These are phyloP conservation scores for Phallusia fumigata DNA, from an alignment of 23 tunicate species.

Conservation along the genomic window DNA sequence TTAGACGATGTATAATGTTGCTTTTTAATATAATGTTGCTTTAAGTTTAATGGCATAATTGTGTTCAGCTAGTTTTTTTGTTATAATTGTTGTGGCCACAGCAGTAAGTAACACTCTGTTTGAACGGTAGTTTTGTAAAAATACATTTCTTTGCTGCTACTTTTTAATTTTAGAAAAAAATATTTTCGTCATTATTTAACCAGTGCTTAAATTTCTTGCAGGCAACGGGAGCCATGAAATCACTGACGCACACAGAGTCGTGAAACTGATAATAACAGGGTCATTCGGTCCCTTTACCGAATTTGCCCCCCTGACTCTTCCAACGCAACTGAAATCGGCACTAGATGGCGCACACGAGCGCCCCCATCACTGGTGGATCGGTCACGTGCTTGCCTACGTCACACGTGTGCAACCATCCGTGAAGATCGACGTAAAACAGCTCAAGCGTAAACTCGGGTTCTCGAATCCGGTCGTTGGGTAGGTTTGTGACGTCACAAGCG, in stretches of 20 bases:
- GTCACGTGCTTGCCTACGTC: slow-evolving; percentile 17
- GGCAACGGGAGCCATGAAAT: background rate
- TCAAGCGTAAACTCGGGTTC: slow-evolving; percentile 4
- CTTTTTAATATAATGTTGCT: no score
- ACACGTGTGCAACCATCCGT: slow-evolving; percentile 1
- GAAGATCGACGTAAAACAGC: background rate
- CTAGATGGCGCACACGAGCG: background rate
- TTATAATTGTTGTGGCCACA: no score
- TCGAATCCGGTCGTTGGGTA: background rate
- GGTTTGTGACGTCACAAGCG: background rate
- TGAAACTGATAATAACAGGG: background rate
- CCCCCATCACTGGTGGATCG: slow-evolving; percentile 5
- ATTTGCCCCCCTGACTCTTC: background rate
- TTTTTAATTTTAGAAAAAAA: no score
- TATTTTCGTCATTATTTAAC: no score
- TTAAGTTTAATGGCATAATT: no score
- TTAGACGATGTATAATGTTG: no score
- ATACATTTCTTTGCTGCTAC: no score
- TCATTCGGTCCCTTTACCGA: background rate
- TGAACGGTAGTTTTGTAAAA: no score
- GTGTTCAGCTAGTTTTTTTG: no score
- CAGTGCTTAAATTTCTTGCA: background rate
- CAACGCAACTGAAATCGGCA: background rate
- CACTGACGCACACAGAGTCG: background rate
- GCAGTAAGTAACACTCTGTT: no score